Conservation (phyloP, 2,888 invertebrate genomes). For the Agrotis clavis region DNA sequence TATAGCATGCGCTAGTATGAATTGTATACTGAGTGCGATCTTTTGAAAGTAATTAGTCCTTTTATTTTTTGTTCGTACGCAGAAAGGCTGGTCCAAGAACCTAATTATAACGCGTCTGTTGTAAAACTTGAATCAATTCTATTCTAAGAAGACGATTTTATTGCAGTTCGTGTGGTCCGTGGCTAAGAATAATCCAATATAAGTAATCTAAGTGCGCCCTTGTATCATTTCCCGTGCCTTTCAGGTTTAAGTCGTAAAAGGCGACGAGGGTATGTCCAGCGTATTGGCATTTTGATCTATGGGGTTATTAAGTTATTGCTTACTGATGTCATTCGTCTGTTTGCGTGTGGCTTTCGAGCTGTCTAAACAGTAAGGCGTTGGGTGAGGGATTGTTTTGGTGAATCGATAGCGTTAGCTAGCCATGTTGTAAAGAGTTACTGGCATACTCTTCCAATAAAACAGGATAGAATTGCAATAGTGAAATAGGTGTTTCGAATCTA, state of each 20-base stretch:
- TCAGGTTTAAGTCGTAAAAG: constrained; percentile 19
- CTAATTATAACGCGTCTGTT: constrained; percentile 33
- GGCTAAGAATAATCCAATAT: constrained; percentile 13
- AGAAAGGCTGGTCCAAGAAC: not conserved
- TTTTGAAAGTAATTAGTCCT: constrained; percentile 47
- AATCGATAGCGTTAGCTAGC: not conserved
- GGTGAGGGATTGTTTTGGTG: not conserved
- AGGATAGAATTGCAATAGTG: too few relatives aligned
- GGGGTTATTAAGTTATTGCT: constrained; percentile 11
- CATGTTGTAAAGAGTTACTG: too few relatives aligned
- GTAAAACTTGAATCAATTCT: constrained; percentile 22
- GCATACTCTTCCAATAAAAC: too few relatives aligned
- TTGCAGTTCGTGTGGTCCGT: constrained; percentile 28
- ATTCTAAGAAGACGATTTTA: constrained; percentile 40
- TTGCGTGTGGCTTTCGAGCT: not conserved
- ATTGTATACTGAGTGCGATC: constrained; percentile 13
- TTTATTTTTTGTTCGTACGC: constrained; percentile 30
- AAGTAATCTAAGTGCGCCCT: constrained; percentile 5
- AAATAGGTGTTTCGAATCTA: too few relatives aligned
- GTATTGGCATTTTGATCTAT: constrained; percentile 30
- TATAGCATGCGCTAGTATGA: constrained; percentile 35
- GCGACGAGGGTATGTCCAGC: not conserved
- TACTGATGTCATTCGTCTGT: constrained; percentile 1
- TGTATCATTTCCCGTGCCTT: constrained; percentile 13
- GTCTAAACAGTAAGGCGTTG: not conserved